A percentile compares a stretch with the other conserved stretches of the same genome.
phyloP scores from a whole-genome alignment of 2,113 vertebrate species.

The Danionella cerebrum region DNA sequence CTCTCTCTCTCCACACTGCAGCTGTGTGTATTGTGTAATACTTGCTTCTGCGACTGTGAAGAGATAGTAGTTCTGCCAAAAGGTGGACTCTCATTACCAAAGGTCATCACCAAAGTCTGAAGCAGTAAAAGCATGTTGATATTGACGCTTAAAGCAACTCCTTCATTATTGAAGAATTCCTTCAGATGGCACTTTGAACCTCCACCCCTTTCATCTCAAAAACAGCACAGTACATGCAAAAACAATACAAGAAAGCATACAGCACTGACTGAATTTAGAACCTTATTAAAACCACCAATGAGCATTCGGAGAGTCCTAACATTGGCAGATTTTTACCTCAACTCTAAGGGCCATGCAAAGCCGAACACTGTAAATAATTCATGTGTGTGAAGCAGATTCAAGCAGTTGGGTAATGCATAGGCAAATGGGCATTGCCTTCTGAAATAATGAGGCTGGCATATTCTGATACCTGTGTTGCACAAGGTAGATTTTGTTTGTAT shows the following conservation, averaged over 20 bases:
- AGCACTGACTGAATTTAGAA: not conserved
- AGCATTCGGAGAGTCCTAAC: not conserved
- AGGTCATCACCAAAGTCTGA: no score
- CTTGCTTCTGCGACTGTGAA: no score
- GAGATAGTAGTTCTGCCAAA: no score
- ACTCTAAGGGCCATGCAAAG: not conserved
- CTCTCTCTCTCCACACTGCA: no score
- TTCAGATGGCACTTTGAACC: not conserved
- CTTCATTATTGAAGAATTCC: not conserved
- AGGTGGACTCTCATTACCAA: no score
- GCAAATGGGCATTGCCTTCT: not conserved
- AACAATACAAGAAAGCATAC: not conserved
- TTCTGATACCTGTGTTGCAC: not conserved
- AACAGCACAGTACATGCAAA: not conserved
- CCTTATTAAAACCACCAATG: not conserved
- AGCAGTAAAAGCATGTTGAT: not conserved
- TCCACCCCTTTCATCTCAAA: not conserved
- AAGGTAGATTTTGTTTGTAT: not conserved
- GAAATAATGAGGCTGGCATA: constrained; percentile 16
- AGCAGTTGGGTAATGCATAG: constrained; percentile 1
- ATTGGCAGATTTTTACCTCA: constrained; percentile 2
- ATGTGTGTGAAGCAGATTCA: not conserved
- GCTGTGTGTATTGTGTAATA: no score
- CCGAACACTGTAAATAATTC: constrained; percentile 26
- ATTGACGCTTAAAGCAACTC: not conserved